Evolutionary conservation across 92 coral and sea anemone species (phyloP), one percentile per base, ranked within the genome.

Genomic region (Zoanthus sansibaricus): DNA sequence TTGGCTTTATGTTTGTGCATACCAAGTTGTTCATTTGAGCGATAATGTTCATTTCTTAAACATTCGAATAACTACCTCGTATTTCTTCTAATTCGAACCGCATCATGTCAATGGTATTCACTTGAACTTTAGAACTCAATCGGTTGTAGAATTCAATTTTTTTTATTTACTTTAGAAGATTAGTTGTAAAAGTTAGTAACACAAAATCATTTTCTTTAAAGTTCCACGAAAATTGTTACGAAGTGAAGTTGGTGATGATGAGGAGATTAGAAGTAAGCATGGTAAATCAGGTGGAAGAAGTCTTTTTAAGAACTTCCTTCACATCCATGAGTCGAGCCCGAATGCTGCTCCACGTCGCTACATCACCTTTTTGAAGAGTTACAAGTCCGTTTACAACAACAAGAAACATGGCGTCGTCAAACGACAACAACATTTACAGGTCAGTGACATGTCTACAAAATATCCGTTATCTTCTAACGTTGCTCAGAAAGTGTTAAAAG

Each of bases 401-500:
- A 97, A 97, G 92, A 95, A 95, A 89, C 94, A 95, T 25, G 99
- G 99, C 8, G 95, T 97, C 31, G 99, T 97, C 3, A 93, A 94
- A 64, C 94, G 98, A 55, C 99, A 97, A 76, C 98, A 93, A 56
- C 99, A 97, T 88, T 85, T 97, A 67, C 99, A 97, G 95, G 99
- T 97, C 59, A 9, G 74, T 5, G 1, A 69, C 16, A 69, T 37
- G 4, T 37, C 42, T 37, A 37, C 42, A 37, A 37, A 37, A 37
- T 37, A 4, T 37, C 42, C 42, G 42, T 2, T 4, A 37, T 37
- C 42, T 37, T 0, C 42, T 37, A 37, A 37, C 4, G 42, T 37
- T 37, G 42, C 42, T 37, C 42, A 37, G 42, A 37, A 37, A 37
- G 4, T 37, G 4, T 37, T 37, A 37, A 37, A 37, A 37, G 42